Percentiles rank a stretch among this genome's conserved stretches.
Conservation (phyloP, 2,113 vertebrate species). For the Silurus asotus region DNA sequence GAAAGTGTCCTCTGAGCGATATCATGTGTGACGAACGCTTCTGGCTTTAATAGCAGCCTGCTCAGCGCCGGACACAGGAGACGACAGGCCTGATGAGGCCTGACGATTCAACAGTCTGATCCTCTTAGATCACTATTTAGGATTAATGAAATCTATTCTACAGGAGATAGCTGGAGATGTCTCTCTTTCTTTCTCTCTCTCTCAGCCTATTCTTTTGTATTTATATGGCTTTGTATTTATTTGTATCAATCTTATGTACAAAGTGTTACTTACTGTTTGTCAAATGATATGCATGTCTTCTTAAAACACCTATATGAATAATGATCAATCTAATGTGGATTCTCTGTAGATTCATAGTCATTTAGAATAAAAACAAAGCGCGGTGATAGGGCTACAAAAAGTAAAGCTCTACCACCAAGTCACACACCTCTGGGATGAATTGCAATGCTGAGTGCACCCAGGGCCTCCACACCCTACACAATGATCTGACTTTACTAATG, state of each 20-base stretch:
- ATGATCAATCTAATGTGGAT: too few relatives aligned
- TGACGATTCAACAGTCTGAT: slow-evolving; percentile 43
- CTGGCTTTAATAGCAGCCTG: slow-evolving; percentile 14
- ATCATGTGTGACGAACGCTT: neutral
- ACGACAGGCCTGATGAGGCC: slow-evolving; percentile 27
- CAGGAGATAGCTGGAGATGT: slow-evolving; percentile 3
- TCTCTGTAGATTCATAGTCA: too few relatives aligned
- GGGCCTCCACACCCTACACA: too few relatives aligned
- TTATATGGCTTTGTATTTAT: neutral
- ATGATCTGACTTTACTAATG: too few relatives aligned
- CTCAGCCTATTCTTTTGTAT: neutral
- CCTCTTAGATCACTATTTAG: slow-evolving; percentile 44
- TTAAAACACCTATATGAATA: too few relatives aligned
- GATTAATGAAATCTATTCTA: slow-evolving; percentile 43
- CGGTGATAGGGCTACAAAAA: too few relatives aligned
- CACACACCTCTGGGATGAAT: too few relatives aligned
- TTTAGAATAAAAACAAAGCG: too few relatives aligned
- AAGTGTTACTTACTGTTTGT: too few relatives aligned
- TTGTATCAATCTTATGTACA: neutral
- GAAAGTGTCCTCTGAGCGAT: neutral
- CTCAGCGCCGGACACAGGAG: slow-evolving; percentile 3
- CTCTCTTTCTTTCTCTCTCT: slow-evolving; percentile 1
- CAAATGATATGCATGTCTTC: too few relatives aligned
- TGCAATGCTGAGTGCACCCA: too few relatives aligned
- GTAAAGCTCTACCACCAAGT: too few relatives aligned